phyloP scores from a whole-genome alignment of 2,888 invertebrate genomes.

The Alloplasta piceator region DNA sequence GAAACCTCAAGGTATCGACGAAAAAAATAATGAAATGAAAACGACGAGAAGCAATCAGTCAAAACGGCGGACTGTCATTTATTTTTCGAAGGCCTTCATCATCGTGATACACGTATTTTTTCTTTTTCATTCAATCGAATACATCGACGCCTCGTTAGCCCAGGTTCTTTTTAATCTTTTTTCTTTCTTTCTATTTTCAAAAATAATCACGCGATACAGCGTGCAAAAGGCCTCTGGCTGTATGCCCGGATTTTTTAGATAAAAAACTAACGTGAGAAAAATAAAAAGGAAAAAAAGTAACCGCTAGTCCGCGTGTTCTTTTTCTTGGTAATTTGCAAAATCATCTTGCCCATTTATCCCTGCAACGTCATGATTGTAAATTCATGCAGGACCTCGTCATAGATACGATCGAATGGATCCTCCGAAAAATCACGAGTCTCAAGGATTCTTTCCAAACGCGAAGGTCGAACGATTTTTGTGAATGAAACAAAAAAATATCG shows the following conservation, averaged over 20 bases:
- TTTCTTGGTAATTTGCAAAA: conserved; percentile 30
- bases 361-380: conserved; percentile 42
- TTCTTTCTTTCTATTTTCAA: background rate
- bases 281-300: conserved; percentile 3
- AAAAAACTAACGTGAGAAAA: conserved; percentile 29
- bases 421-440: too few species aligned
- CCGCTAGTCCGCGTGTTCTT: conserved; percentile 6
- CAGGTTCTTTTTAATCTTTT: conserved; percentile 11
- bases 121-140: conserved; percentile 30
- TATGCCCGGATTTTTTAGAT: background rate
- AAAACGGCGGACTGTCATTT: conserved; percentile 51
- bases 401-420: background rate
- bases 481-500: background rate
- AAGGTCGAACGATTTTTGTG: background rate
- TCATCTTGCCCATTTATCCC: conserved; percentile 19
- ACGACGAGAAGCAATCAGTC: conserved; percentile 45
- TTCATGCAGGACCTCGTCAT: conserved; percentile 7
- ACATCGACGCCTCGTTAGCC: conserved; percentile 52
- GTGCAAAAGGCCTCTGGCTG: conserved; percentile 8
- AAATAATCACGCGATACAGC: conserved; percentile 25
- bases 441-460: background rate
- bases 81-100: conserved; percentile 51
- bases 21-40: too few species aligned
- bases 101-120: conserved; percentile 25
- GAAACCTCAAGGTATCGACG: too few species aligned